These are phyloP conservation scores for Lemur catta DNA, from an alignment of 2,797 vertebrate genomes.

Conservation along the genomic window DNA sequence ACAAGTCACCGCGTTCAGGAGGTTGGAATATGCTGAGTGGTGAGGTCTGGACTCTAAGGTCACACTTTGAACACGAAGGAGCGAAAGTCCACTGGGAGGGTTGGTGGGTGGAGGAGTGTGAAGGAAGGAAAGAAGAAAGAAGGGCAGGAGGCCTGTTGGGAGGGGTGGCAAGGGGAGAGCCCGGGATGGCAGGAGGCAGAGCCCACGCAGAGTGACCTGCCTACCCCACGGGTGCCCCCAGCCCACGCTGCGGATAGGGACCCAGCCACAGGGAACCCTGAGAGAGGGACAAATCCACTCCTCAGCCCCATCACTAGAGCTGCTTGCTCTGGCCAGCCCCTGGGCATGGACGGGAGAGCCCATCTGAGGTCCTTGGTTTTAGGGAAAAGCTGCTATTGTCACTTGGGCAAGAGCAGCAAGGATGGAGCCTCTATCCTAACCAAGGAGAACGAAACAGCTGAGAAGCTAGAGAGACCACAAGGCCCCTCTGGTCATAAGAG, in stretches of 20 bases:
- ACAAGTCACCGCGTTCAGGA: not conserved
- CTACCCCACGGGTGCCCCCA: not conserved
- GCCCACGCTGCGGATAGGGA: not conserved
- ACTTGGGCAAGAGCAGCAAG: constrained; percentile 26
- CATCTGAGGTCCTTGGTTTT: constrained; percentile 62
- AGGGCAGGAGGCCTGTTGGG: rapidly evolving
- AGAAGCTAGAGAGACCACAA: constrained; percentile 70
- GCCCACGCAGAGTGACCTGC: rapidly evolving
- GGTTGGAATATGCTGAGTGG: not conserved
- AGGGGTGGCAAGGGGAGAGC: no score
- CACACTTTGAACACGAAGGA: not conserved
- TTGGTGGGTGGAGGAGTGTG: rapidly evolving
- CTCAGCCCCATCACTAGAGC: not conserved
- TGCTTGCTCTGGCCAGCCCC: not conserved
- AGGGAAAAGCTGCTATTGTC: constrained; percentile 69
- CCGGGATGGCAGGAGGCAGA: rapidly evolving
- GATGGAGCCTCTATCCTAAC: constrained; percentile 32
- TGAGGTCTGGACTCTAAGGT: not conserved
- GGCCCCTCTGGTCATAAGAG: constrained; percentile 73
- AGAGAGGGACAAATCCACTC: not conserved
- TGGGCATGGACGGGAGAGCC: not conserved
- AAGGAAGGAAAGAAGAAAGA: not conserved
- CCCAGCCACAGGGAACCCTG: not conserved
- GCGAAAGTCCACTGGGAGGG: not conserved
- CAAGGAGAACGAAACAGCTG: constrained; percentile 61